Evolutionary conservation across 2,113 vertebrate genomes (phyloP).

Genomic region (Machaerirhynchus nigripectus): DNA sequence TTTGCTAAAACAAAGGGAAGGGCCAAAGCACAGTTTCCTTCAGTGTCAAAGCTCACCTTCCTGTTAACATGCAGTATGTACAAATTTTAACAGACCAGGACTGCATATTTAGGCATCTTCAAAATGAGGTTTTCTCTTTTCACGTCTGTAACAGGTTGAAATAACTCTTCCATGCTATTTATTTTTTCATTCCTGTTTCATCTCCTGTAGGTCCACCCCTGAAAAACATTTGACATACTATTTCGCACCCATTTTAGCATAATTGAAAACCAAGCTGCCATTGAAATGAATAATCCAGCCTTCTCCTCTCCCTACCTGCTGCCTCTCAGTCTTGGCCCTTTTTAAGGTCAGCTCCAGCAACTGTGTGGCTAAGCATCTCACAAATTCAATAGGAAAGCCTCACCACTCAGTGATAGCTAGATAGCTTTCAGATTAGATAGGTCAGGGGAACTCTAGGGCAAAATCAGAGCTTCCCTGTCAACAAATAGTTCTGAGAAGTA

Average conservation of each 20-base stretch:
- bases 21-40: conserved; percentile 7
- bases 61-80: neutral
- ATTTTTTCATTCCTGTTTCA: neutral
- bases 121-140: neutral
- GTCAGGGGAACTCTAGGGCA: neutral
- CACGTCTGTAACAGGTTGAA: neutral
- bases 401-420: neutral
- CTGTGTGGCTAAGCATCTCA: accelerated
- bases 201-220: neutral
- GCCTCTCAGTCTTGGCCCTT: neutral
- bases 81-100: neutral
- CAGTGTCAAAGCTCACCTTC: conserved; percentile 28
- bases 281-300: neutral
- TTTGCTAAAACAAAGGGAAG: conserved; percentile 35
- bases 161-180: neutral
- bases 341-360: neutral
- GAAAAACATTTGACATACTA: neutral
- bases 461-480: neutral
- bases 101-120: neutral
- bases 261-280: neutral
- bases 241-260: neutral
- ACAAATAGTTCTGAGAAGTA: neutral
- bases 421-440: neutral
- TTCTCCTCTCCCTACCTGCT: neutral
- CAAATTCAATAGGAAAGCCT: neutral